Conservation (phyloP, 2,113 vertebrate species). For the Noturus placidus region DNA sequence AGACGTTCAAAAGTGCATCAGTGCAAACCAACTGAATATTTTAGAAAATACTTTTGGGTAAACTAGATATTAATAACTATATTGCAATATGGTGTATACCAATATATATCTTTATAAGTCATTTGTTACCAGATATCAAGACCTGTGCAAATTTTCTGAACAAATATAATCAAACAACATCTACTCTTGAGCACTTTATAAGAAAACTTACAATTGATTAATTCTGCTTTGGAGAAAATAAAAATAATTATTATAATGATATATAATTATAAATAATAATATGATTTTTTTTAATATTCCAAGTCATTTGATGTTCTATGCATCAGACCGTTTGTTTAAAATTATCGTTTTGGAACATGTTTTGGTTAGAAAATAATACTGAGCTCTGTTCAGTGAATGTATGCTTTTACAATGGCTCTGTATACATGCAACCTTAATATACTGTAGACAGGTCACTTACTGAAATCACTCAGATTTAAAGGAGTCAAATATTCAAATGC, state of each 20-base stretch:
- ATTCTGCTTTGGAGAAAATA: not conserved
- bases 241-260: no score
- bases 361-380: not conserved
- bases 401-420: not conserved
- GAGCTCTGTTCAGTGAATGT: not conserved
- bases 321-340: not conserved
- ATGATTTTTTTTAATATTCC: not conserved
- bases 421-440: not conserved
- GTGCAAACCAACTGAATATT: not conserved
- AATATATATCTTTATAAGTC: not conserved
- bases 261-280: no score
- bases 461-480: not conserved
- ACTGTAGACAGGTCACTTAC: not conserved
- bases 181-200: not conserved
- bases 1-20: not conserved
- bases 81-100: not conserved
- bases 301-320: not conserved
- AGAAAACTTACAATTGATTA: not conserved
- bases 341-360: not conserved
- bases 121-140: not conserved
- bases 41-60: not conserved
- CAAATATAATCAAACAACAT: constrained; percentile 44
- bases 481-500: not conserved
- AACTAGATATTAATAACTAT: not conserved
- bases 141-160: constrained; percentile 47